Evolutionary conservation across 2,113 vertebrate species (phyloP).

Genomic region (Pseudorasbora parva): DNA sequence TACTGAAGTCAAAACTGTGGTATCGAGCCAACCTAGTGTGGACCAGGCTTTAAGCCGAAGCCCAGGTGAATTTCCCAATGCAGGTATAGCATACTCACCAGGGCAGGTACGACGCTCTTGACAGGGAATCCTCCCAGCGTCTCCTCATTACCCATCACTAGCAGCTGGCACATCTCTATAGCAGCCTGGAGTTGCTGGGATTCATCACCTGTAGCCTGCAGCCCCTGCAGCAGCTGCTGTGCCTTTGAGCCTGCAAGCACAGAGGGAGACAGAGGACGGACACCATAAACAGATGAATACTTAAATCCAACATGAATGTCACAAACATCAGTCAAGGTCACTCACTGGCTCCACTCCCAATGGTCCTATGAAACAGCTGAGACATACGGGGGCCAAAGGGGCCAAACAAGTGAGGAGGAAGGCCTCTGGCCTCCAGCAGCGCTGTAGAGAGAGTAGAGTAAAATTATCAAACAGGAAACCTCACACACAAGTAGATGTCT

Average conservation of each 20-base stretch:
- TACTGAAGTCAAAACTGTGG: too few relatives aligned
- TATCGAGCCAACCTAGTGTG: background rate
- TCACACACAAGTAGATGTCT: background rate
- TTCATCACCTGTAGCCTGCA: constrained; percentile 95
- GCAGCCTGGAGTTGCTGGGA: constrained; percentile 98
- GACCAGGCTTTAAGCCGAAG: background rate
- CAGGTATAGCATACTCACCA: constrained; percentile 80
- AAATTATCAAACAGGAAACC: background rate
- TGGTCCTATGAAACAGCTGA: constrained; percentile 99
- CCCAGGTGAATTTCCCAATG: background rate
- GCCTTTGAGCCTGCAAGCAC: constrained; percentile 91
- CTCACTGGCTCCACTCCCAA: constrained; percentile 94
- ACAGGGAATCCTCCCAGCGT: constrained; percentile 98
- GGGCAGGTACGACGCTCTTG: constrained; percentile 95
- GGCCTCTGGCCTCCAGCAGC: constrained; percentile 95
- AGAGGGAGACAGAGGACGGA: background rate
- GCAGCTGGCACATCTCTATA: constrained; percentile 98
- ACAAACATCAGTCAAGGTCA: background rate
- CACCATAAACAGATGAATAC: background rate
- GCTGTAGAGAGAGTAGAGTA: constrained; percentile 71
- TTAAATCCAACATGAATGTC: background rate
- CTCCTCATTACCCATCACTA: constrained; percentile 99
- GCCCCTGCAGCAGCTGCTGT: constrained; percentile 95
- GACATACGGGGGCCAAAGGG: constrained; percentile 98
- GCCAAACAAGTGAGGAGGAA: constrained; percentile 98